phyloP scores from a whole-genome alignment of 92 coral and sea anemone species.

The Plumapathes pennacea region DNA sequence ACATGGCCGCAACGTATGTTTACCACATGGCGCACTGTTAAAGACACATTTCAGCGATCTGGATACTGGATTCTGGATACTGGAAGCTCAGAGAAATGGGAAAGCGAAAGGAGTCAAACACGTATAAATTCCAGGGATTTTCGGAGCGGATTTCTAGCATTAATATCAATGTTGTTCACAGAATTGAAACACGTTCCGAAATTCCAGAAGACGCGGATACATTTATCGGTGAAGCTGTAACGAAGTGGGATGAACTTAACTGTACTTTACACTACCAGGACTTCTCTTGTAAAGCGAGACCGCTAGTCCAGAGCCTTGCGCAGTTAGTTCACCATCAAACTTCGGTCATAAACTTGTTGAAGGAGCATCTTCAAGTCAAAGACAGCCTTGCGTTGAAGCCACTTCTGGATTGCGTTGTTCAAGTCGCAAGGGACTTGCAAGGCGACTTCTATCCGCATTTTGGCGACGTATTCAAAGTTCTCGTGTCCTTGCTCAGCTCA shows the following conservation, averaged over 20 bases:
- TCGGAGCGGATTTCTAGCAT: constrained; percentile 87
- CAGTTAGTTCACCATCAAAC: constrained; percentile 81
- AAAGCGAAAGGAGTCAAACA: constrained; percentile 66
- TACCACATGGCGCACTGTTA: no score
- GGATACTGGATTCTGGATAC: no score
- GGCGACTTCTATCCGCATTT: constrained; percentile 81
- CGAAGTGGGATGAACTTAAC: constrained; percentile 87
- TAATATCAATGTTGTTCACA: constrained; percentile 81
- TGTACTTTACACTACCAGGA: constrained; percentile 88
- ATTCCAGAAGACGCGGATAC: constrained; percentile 92
- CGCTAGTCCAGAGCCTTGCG: constrained; percentile 78
- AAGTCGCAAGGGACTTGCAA: constrained; percentile 83
- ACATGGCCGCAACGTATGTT: no score
- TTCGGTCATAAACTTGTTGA: constrained; percentile 50
- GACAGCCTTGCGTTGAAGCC: constrained; percentile 71
- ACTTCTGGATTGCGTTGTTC: constrained; percentile 75
- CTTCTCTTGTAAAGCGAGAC: constrained; percentile 51
- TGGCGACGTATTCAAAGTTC: constrained; percentile 62
- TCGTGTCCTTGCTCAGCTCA: constrained; percentile 49
- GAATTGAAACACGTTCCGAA: constrained; percentile 67
- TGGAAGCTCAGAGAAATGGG: no score
- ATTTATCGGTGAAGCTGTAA: constrained; percentile 73
- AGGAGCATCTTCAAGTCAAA: constrained; percentile 58
- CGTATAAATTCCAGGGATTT: constrained; percentile 87
- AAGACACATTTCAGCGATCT: no score